Percentiles rank a stretch among this genome's conserved stretches.
phyloP scores from a whole-genome alignment of 2,113 vertebrate genomes.

The Taxidea taxus region DNA sequence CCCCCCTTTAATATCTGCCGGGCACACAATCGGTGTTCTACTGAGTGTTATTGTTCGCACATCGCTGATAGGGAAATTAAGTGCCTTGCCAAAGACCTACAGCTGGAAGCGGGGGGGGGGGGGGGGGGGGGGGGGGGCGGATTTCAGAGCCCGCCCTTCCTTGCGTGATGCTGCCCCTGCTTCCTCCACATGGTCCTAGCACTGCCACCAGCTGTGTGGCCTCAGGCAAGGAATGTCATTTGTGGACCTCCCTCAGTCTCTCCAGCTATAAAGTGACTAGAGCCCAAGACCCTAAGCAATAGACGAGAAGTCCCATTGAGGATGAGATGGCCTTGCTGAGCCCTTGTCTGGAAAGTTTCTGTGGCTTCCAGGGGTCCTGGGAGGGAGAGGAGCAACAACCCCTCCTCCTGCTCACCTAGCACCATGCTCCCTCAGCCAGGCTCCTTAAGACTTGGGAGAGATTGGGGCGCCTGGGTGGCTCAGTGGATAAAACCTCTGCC shows the following conservation, averaged over 20 bases:
- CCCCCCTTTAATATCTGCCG: background rate
- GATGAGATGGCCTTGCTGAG: background rate
- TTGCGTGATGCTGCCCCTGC: background rate
- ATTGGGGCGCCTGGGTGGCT: too few species aligned
- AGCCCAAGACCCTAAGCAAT: background rate
- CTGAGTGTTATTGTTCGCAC: background rate
- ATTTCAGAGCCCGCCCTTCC: background rate
- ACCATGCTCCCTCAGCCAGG: background rate
- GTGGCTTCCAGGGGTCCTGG: background rate
- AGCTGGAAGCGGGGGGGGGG: background rate
- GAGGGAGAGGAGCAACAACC: background rate
- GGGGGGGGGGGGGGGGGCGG: background rate
- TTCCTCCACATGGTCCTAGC: background rate
- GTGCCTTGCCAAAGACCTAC: background rate
- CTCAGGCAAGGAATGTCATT: background rate
- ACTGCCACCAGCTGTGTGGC: background rate
- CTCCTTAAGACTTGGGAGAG: background rate
- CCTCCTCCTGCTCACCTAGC: background rate
- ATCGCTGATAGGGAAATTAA: background rate
- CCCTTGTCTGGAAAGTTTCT: background rate
- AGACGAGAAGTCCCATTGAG: background rate
- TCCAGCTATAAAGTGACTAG: background rate
- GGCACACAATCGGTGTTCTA: background rate
- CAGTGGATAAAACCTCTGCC: too few species aligned
- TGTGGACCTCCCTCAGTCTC: background rate